Percentiles rank a stretch among this genome's conserved stretches.
Conservation (phyloP, 2,888 invertebrate genomes). For the Spodoptera exigua region DNA sequence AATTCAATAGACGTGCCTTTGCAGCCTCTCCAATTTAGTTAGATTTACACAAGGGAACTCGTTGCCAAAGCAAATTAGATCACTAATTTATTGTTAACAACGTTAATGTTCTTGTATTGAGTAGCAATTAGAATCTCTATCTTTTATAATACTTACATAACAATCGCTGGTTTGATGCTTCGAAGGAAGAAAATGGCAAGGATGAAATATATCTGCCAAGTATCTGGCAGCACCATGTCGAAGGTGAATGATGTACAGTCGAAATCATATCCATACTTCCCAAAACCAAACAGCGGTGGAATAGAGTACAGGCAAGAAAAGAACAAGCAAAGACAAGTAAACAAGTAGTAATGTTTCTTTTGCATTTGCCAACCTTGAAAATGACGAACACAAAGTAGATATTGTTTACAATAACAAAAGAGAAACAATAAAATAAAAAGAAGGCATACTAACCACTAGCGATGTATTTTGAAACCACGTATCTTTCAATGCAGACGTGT, state of each 20-base stretch:
- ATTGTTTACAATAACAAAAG: slow-evolving; percentile 18
- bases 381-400: slow-evolving; percentile 26
- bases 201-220: slow-evolving; percentile 71
- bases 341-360: slow-evolving; percentile 74
- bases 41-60: slow-evolving; percentile 8
- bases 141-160: slow-evolving; percentile 74
- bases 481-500: slow-evolving; percentile 85
- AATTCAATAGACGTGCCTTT: slow-evolving; percentile 27
- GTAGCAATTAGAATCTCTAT: too few relatives aligned
- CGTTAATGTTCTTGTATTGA: background rate
- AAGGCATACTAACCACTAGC: slow-evolving; percentile 74
- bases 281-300: slow-evolving; percentile 78
- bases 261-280: slow-evolving; percentile 79
- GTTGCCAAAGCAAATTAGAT: slow-evolving; percentile 17
- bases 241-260: slow-evolving; percentile 79
- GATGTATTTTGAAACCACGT: slow-evolving; percentile 78
- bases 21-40: slow-evolving; percentile 12
- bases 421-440: slow-evolving; percentile 20
- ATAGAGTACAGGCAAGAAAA: slow-evolving; percentile 76
- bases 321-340: slow-evolving; percentile 71
- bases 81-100: slow-evolving; percentile 8
- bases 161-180: slow-evolving; percentile 75
- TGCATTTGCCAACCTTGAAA: slow-evolving; percentile 78
- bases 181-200: slow-evolving; percentile 73
- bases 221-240: slow-evolving; percentile 75